A percentile compares a stretch with the other conserved stretches of the same genome.
Conservation (phyloP, 2,797 vertebrate species). For the Pseudocheirus occidentalis region DNA sequence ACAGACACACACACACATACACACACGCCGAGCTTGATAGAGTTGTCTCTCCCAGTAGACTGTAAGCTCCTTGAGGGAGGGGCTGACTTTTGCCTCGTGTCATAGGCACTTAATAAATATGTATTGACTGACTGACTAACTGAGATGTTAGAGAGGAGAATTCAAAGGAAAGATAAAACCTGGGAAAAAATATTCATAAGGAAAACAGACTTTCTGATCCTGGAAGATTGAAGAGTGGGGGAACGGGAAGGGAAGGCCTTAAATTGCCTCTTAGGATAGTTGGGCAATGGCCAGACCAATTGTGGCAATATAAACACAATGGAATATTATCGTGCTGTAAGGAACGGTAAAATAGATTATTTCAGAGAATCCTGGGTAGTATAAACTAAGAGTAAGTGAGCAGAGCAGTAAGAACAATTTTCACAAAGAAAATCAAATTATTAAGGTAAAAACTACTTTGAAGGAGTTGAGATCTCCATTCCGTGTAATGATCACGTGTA, state of each 20-base stretch:
- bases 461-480: not conserved
- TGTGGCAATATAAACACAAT: not conserved
- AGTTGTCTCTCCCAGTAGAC: not conserved
- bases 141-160: not conserved
- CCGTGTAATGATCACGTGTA: not conserved
- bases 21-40: not conserved
- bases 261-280: not conserved
- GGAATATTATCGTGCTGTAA: not conserved
- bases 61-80: not conserved
- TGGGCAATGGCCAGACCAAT: not conserved
- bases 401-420: not conserved
- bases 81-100: not conserved
- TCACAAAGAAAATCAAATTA: not conserved
- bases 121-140: not conserved
- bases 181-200: not conserved
- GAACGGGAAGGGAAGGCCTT: not conserved
- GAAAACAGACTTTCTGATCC: not conserved
- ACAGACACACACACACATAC: not conserved
- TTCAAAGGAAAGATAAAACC: not conserved
- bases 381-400: not conserved
- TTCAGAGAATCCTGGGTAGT: not conserved
- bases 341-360: not conserved
- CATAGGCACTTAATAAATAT: not conserved
- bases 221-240: not conserved
- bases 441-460: not conserved